These are phyloP conservation scores for Apamea epomidion DNA, from an alignment of 2,888 invertebrate genomes.

Conservation along the genomic window DNA sequence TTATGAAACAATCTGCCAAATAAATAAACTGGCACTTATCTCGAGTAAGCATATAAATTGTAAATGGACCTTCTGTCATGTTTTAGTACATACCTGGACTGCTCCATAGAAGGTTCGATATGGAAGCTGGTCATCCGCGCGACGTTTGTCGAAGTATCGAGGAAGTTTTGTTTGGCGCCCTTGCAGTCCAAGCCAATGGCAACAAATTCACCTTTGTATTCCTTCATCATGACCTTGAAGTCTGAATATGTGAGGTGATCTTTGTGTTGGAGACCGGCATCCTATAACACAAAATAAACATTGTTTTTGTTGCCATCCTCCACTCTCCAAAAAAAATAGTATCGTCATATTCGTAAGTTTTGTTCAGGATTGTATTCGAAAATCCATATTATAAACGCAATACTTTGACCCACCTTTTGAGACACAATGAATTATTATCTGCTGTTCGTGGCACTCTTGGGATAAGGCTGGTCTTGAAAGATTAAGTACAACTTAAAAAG, in stretches of 20 bases:
- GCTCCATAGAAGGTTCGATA: constrained; percentile 95
- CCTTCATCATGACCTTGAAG: constrained; percentile 98
- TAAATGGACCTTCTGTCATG: too few relatives aligned
- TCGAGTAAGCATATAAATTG: too few relatives aligned
- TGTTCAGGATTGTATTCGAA: not conserved
- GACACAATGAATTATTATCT: not conserved
- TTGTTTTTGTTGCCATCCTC: not conserved
- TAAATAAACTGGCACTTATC: too few relatives aligned
- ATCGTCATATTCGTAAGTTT: too few relatives aligned
- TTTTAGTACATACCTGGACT: constrained; percentile 83
- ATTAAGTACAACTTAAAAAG: not conserved
- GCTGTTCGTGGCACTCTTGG: not conserved
- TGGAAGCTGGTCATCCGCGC: constrained; percentile 98
- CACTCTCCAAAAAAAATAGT: not conserved
- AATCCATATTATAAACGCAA: not conserved
- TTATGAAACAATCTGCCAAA: too few relatives aligned
- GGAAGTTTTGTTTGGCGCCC: constrained; percentile 98
- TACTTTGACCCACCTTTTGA: not conserved
- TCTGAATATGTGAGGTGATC: constrained; percentile 97
- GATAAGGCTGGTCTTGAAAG: not conserved
- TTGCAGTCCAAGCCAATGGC: constrained; percentile 98
- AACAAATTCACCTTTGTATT: constrained; percentile 98
- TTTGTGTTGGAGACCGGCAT: constrained; percentile 97
- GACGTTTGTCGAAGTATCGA: constrained; percentile 98
- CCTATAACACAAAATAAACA: constrained; percentile 82